Evolutionary conservation across 2,113 vertebrate genomes (phyloP).

Genomic region (Pitta sordida): DNA sequence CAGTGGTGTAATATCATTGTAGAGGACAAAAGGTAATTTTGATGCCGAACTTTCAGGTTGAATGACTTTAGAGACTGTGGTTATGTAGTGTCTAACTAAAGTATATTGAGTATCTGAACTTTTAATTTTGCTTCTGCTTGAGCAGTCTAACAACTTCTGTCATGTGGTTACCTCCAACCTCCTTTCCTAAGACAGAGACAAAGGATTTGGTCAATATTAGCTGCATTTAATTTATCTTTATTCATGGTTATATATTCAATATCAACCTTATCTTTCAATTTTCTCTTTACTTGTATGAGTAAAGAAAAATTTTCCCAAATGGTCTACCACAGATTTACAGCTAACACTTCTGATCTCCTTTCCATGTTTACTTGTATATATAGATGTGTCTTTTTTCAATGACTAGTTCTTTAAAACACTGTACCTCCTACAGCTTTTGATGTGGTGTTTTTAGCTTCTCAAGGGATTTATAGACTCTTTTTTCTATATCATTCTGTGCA

Average conservation of each 20-base stretch:
- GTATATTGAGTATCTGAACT: not conserved
- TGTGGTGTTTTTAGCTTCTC: not conserved
- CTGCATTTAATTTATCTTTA: not conserved
- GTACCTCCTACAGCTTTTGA: not conserved
- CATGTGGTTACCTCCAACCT: not conserved
- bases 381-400: not conserved
- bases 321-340: not conserved
- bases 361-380: not conserved
- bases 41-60: not conserved
- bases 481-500: not conserved
- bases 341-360: not conserved
- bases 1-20: too few relatives aligned
- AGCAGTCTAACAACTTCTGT: not conserved
- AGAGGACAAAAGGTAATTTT: not conserved
- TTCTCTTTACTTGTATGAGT: not conserved
- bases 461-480: not conserved
- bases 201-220: not conserved
- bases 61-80: not conserved
- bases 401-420: not conserved
- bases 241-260: not conserved
- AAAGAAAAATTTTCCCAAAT: not conserved
- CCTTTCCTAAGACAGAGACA: not conserved
- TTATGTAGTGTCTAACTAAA: not conserved
- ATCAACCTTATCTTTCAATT: not conserved
- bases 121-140: not conserved